These are phyloP conservation scores for Drosophila subobscura DNA, from an alignment of 1,140 invertebrate species.

Conservation along the genomic window DNA sequence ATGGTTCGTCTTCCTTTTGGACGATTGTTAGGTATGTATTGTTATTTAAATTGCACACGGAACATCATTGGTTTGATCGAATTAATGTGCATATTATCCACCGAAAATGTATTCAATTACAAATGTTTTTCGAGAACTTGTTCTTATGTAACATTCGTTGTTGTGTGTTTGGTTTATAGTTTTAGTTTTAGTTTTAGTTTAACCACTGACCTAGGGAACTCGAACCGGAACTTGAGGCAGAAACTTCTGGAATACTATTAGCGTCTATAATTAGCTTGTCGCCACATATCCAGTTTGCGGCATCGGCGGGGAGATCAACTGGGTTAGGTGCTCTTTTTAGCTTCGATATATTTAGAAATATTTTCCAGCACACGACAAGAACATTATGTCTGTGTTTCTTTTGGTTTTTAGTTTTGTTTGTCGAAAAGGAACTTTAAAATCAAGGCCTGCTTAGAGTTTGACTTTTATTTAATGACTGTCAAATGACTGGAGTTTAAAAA, in stretches of 20 bases:
- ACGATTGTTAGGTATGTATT: constrained; percentile 32
- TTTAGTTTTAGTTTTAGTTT: constrained; percentile 9
- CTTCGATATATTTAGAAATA: no score
- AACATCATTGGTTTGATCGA: constrained; percentile 48
- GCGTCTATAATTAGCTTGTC: constrained; percentile 30
- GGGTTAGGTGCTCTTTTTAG: no score
- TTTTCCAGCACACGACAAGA: neutral
- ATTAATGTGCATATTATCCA: constrained; percentile 7
- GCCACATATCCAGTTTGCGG: constrained; percentile 28
- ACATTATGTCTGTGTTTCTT: neutral
- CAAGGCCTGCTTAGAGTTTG: constrained; percentile 33
- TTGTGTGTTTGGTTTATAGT: neutral
- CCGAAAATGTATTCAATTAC: constrained; percentile 47
- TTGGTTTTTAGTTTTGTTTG: neutral
- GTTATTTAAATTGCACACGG: constrained; percentile 79
- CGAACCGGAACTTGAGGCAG: constrained; percentile 42
- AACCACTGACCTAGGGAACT: constrained; percentile 56
- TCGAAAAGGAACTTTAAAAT: constrained; percentile 10
- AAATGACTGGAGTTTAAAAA: constrained; percentile 23
- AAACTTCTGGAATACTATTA: constrained; percentile 41
- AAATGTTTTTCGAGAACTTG: constrained; percentile 14
- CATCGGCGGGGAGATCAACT: neutral
- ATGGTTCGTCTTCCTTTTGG: no score
- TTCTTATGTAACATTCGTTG: constrained; percentile 26
- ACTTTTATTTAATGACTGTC: constrained; percentile 30